Percentiles rank a stretch among this genome's conserved stretches.
Conservation (phyloP, 2,113 vertebrate genomes). For the Mustelus asterias region DNA sequence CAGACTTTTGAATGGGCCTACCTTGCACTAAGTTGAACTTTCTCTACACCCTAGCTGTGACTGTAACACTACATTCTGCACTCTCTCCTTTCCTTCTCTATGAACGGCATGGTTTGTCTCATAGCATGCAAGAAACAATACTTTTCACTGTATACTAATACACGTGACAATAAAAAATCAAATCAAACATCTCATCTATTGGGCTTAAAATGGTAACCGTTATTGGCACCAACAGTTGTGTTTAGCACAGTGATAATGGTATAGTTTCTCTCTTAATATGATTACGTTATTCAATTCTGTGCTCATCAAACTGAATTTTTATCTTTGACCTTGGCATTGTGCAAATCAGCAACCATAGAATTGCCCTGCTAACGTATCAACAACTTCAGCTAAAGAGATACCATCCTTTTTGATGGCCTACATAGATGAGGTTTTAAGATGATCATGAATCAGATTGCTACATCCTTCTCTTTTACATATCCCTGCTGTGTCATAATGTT, state of each 20-base stretch:
- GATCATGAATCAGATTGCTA: conserved; percentile 16
- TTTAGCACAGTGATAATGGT: neutral
- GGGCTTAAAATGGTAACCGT: neutral
- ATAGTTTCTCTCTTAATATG: neutral
- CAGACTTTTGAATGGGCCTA: no score
- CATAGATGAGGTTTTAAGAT: conserved; percentile 14
- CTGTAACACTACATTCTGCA: no score
- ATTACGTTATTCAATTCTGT: neutral
- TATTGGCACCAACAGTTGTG: neutral
- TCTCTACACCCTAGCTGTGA: no score
- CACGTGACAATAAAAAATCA: no score
- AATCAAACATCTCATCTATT: neutral
- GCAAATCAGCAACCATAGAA: neutral
- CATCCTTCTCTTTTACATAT: conserved; percentile 35
- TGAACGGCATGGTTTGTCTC: no score
- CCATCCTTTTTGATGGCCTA: neutral
- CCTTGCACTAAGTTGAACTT: no score
- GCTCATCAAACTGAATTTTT: neutral
- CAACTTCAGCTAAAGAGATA: conserved; percentile 18
- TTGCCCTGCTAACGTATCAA: neutral
- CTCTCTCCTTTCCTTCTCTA: no score
- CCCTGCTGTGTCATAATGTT: conserved; percentile 31
- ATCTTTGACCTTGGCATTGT: neutral
- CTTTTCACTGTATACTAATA: no score
- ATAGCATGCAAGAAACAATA: no score